A percentile compares a stretch with the other conserved stretches of the same genome.
Conservation (phyloP, 2,888 invertebrate genomes). For the Oscheius sp. region DNA sequence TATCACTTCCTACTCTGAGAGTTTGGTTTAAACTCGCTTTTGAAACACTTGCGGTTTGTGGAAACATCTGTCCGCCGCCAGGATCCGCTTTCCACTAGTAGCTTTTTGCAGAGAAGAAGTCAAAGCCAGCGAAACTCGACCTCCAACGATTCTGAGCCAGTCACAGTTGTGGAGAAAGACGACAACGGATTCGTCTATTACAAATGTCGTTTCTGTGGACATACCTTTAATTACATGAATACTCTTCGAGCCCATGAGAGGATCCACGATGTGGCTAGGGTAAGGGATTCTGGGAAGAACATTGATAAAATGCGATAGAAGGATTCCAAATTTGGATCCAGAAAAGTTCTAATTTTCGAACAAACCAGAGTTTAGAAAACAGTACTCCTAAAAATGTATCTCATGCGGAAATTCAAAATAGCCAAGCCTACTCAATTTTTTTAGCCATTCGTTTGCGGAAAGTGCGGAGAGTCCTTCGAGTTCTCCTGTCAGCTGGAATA, state of each 20-base stretch:
- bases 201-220: constrained; percentile 69
- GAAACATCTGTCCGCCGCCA: constrained; percentile 13
- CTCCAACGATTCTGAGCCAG: constrained; percentile 3
- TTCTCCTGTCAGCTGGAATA: constrained; percentile 68
- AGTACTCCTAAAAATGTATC: too few species aligned
- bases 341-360: too few species aligned
- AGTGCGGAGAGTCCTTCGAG: constrained; percentile 68
- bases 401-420: too few species aligned
- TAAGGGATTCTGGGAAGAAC: constrained; percentile 23
- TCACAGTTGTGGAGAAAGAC: constrained; percentile 55
- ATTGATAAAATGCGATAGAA: not conserved
- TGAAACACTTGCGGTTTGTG: constrained; percentile 16
- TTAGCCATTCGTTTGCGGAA: constrained; percentile 67
- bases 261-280: constrained; percentile 66
- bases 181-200: constrained; percentile 67
- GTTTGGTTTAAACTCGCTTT: not conserved
- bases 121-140: constrained; percentile 10
- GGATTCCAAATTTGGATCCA: not conserved
- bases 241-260: constrained; percentile 69
- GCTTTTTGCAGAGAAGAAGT: not conserved
- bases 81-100: not conserved
- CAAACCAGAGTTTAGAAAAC: too few species aligned
- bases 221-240: constrained; percentile 69
- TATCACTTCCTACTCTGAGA: not conserved
- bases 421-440: constrained; percentile 31